These are phyloP conservation scores for Holothuria leucospilota DNA, from an alignment of 53 echinoderm and acorn worm genomes.

Conservation along the genomic window DNA sequence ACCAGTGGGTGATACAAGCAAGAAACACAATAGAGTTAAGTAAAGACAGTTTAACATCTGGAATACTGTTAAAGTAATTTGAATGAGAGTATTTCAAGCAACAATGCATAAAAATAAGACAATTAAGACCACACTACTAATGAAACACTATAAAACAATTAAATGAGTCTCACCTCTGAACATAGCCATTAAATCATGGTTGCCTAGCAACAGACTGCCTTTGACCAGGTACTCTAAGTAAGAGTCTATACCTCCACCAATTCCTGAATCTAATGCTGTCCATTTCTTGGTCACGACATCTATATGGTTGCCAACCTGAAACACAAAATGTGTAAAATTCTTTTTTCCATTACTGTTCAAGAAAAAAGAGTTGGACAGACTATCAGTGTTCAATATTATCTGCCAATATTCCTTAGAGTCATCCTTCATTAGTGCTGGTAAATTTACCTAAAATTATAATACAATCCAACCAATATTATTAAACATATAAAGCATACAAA, in stretches of 20 bases:
- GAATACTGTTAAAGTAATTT: too few relatives aligned
- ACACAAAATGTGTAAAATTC: neutral
- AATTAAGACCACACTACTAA: too few relatives aligned
- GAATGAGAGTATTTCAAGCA: too few relatives aligned
- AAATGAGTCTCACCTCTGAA: slow-evolving; percentile 68
- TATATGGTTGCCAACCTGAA: slow-evolving; percentile 95
- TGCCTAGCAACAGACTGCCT: slow-evolving; percentile 85
- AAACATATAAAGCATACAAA: too few relatives aligned
- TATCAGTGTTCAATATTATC: neutral
- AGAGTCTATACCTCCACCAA: slow-evolving; percentile 97
- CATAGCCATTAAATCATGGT: slow-evolving; percentile 82
- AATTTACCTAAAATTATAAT: too few relatives aligned
- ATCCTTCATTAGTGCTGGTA: too few relatives aligned
- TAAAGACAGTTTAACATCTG: too few relatives aligned
- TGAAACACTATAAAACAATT: too few relatives aligned
- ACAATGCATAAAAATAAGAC: too few relatives aligned
- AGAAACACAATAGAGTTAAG: too few relatives aligned
- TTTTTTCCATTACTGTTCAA: neutral
- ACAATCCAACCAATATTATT: too few relatives aligned
- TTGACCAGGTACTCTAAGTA: slow-evolving; percentile 92
- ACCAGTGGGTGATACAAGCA: too few relatives aligned
- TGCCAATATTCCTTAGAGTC: neutral
- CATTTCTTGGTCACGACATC: slow-evolving; percentile 85
- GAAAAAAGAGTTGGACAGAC: neutral
- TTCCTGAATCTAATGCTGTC: slow-evolving; percentile 91